These are phyloP conservation scores for Megathymus violae DNA, from an alignment of 1,140 invertebrate species.

Conservation along the genomic window DNA sequence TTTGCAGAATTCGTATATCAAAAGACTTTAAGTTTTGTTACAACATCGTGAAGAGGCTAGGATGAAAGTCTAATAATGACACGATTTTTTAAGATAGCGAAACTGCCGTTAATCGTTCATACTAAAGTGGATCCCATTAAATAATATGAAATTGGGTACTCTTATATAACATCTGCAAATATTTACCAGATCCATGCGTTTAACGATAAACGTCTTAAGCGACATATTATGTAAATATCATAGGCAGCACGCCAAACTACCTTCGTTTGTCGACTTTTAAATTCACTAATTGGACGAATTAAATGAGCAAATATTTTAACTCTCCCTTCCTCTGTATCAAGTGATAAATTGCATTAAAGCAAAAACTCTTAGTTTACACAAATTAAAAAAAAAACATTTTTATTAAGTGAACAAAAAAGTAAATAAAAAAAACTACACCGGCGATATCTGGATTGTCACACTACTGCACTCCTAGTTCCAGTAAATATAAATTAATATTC, in stretches of 20 bases:
- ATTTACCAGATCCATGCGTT: constrained; percentile 16
- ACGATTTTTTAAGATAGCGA: not conserved
- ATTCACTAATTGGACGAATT: constrained; percentile 28
- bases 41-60: not conserved
- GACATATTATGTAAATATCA: constrained; percentile 30
- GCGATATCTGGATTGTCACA: no score
- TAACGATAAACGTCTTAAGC: constrained; percentile 23
- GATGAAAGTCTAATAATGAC: not conserved
- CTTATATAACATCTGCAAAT: constrained; percentile 5
- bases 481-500: no score
- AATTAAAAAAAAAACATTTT: no score
- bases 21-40: constrained; percentile 11
- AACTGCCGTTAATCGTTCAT: not conserved
- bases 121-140: not conserved
- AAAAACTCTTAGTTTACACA: no score
- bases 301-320: no score
- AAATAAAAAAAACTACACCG: not conserved
- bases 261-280: constrained; percentile 23
- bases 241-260: constrained; percentile 27
- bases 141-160: constrained; percentile 3
- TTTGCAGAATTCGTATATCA: constrained; percentile 7
- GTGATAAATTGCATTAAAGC: not conserved
- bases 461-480: no score
- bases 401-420: no score
- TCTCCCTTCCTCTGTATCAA: constrained; percentile 7